Conservation (phyloP, 2,888 invertebrate genomes). For the Callosobruchus maculatus region DNA sequence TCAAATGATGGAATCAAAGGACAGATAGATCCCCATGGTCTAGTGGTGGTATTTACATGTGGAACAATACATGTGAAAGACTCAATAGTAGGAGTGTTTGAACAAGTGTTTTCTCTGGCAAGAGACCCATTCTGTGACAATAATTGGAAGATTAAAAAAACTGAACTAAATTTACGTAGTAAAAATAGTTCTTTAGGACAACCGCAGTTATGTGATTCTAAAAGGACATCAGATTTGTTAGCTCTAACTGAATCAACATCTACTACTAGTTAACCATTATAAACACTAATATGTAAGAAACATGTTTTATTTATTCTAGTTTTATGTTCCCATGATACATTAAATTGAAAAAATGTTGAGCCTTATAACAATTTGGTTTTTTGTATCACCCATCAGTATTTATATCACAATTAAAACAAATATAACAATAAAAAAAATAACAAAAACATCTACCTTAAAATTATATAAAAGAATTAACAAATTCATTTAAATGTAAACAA, state of each 20-base stretch:
- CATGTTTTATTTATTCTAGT: not conserved
- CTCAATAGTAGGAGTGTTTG: conserved; percentile 60
- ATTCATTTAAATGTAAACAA: not conserved
- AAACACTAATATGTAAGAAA: not conserved
- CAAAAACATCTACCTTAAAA: not conserved
- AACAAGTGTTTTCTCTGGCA: conserved; percentile 61
- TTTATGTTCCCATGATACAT: not conserved
- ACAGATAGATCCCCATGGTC: conserved; percentile 58
- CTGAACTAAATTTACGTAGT: conserved; percentile 50
- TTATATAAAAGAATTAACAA: not conserved
- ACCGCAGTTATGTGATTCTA: conserved; percentile 35
- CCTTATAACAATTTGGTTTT: not conserved
- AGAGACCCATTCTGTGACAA: conserved; percentile 60
- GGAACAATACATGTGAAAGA: conserved; percentile 59
- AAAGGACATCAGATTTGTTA: conserved; percentile 35
- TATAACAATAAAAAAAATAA: not conserved
- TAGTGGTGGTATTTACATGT: conserved; percentile 58
- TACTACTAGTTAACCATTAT: not conserved
- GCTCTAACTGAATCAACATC: not conserved
- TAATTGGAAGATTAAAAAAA: conserved; percentile 66
- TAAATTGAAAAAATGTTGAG: not conserved
- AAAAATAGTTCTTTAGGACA: conserved; percentile 28
- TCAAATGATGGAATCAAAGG: conserved; percentile 56
- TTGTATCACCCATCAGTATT: not conserved
- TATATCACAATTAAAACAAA: not conserved